Base-by-base conservation (phyloP, 2,888 invertebrate genomes). In the Ganaspis brasiliensis region DNA sequence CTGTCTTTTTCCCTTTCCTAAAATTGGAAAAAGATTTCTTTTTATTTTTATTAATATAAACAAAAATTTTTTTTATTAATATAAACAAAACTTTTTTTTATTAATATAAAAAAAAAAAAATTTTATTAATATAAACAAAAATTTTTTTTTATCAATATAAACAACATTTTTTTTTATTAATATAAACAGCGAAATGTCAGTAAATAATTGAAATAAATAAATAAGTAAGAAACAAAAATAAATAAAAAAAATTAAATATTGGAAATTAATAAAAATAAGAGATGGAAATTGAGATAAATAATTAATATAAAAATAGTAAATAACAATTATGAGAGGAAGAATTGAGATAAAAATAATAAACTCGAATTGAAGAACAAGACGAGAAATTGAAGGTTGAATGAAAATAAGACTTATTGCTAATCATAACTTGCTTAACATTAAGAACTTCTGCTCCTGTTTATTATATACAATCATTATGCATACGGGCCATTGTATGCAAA, bases 1-100 rank as follows among this genome's bases (percentile, higher is more conserved):
- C 90, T 89, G 78, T 91, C 91, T 84, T 91, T 91, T 77, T 91
- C 91, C 56, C 90, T 82, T 75, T 91, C 91, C 91, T 91, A 84
- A 35, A 83, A 83, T 37, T 67, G 75, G 76, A 45, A 72, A 80
- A 82, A 61, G 12, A 59, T 59, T 57, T 72, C 79, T 76, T 52
- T 73, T 73, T 73, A 79, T 31, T 71, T 45, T 9, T 40, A 3
- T 16, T 2, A 14, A 2, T 26, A 19, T 10, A 35, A 12, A 35
- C 9, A 35, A 35, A 35, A 35, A 0, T 61, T 59, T 59, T 31
- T 71, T 45, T 9, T 40, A 3, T 16, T 2, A 14, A 2, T 26
- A 19, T 10, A 35, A 12, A 35, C 9, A 35, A 35, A 35, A 35
- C 0, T 61, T 59, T 59, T 31, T 71, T 45, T 9, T 19, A 19